Conservation (phyloP, 2,797 vertebrate species). For the Glossophaga mutica region DNA sequence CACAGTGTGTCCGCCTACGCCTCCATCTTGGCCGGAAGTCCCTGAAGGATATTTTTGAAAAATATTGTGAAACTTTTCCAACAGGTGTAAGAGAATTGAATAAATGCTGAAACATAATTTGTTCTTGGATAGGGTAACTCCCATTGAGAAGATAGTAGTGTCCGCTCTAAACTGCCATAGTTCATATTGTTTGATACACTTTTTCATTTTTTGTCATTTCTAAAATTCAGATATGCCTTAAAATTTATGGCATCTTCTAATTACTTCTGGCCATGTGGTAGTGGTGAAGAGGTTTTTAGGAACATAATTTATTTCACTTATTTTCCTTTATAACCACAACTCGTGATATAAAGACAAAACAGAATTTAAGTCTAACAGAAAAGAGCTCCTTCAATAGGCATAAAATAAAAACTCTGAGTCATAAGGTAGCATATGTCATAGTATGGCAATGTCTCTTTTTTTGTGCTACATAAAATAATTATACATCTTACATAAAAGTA, state of each 20-base stretch:
- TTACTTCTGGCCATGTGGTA: background rate
- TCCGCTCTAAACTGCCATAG: background rate
- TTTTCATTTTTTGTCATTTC: background rate
- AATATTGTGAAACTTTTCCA: background rate
- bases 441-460: background rate
- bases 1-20: too few relatives aligned
- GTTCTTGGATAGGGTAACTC: background rate
- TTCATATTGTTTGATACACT: background rate
- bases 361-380: background rate
- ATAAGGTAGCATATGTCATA: background rate
- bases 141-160: background rate
- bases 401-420: background rate
- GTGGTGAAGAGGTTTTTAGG: background rate
- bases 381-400: background rate
- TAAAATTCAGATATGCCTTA: background rate
- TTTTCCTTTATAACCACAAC: background rate
- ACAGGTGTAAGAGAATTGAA: background rate
- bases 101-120: background rate
- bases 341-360: background rate
- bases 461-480: background rate
- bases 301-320: background rate
- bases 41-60: background rate
- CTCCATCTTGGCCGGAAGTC: too few relatives aligned
- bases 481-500: background rate
- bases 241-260: background rate